phyloP scores from a whole-genome alignment of 2,113 vertebrate species.

The Eira barbara region DNA sequence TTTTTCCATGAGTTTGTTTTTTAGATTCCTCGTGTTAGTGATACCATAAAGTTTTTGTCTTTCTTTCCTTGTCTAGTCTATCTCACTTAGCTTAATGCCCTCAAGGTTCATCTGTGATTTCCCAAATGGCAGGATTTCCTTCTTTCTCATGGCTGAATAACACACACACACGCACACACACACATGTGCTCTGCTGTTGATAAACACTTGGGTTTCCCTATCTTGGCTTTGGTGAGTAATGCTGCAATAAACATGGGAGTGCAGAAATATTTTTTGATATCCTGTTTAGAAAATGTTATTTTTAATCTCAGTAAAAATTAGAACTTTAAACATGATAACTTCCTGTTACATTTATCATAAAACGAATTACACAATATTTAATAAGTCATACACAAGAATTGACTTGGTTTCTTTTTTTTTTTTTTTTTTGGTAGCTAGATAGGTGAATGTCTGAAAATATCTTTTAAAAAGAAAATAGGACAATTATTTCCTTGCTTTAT shows the following conservation, averaged over 20 bases:
- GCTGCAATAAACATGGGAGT: background rate
- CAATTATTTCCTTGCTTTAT: too few relatives aligned
- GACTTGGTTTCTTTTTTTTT: background rate
- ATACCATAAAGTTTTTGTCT: background rate
- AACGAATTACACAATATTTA: background rate
- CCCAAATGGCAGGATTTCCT: background rate
- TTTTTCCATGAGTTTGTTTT: background rate
- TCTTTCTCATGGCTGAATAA: background rate
- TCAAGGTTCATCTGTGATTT: background rate
- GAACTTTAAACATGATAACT: background rate
- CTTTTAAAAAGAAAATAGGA: background rate
- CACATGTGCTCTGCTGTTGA: background rate
- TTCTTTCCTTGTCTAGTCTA: background rate
- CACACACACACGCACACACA: too few relatives aligned
- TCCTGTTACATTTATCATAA: background rate
- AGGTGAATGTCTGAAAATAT: background rate
- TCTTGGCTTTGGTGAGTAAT: background rate
- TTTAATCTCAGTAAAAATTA: slow-evolving; percentile 3
- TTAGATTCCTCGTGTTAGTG: background rate
- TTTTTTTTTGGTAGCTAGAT: background rate
- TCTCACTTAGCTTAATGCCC: background rate
- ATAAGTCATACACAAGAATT: background rate
- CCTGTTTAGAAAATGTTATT: background rate
- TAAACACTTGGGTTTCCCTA: background rate
- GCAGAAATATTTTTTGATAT: background rate